Base-by-base conservation (phyloP, 2,888 invertebrate species). In the Eudemis profundana region DNA sequence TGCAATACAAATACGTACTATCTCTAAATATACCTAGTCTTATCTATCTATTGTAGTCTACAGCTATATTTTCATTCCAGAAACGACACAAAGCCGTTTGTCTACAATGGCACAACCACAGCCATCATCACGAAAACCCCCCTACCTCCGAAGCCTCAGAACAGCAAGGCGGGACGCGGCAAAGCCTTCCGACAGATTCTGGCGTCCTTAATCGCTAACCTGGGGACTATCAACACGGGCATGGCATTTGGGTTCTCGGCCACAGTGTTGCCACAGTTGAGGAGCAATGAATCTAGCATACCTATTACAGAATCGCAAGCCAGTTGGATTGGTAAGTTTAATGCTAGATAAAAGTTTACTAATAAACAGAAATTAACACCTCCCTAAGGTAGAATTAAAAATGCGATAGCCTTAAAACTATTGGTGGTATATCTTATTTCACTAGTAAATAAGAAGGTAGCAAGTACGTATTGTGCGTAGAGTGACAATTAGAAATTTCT, bases 191-290 rank as follows among this genome's bases (percentile, higher is more conserved):
- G 85, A 57, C 94, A 95, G 84, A 93, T 95, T 15, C 33, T 94
- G 71, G 95, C 95, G 0, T 93, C 95, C 0, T 84, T 95, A 44
- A 87, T 95, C 5, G 95, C 94, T 2, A 95, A 95, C 76, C 79
- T 95, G 10, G 95, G 95, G 0, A 95, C 95, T 29, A 93, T 95
- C 65, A 95, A 95, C 79, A 95, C 95, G 0, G 95, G 95, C 42
- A 93, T 95, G 93, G 94, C 93, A 0, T 95, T 95, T 74, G 95
- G 95, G 0, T 95, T 95, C 77, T 94, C 95, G 0, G 95, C 95
- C 1, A 94, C 95, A 0, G 94, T 93, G 0, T 80, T 95, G 42
- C 95, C 95, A 1, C 95, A 95, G 72, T 76, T 95, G 46, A 84
- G 92, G 77, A 84, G 84, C 36, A 68, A 82, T 0, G 83, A 89